phyloP scores from a whole-genome alignment of 2,888 invertebrate genomes.

The Eledona agricola region DNA sequence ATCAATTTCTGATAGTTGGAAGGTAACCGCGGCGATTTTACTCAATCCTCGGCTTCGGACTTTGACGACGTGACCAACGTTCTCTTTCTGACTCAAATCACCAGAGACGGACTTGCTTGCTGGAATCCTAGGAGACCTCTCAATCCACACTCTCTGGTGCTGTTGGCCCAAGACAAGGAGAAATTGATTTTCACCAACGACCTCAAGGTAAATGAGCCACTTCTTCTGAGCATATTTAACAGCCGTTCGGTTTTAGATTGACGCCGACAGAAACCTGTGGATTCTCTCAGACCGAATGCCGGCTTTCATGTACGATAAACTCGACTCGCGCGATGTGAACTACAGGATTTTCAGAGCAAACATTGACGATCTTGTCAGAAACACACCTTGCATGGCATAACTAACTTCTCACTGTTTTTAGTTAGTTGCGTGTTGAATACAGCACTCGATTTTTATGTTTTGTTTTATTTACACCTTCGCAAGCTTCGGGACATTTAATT shows the following conservation, averaged over 20 bases:
- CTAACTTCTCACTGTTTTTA: too few relatives aligned
- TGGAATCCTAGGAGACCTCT: conserved; percentile 79
- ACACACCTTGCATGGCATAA: conserved; percentile 58
- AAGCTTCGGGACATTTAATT: too few relatives aligned
- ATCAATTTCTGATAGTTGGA: conserved; percentile 62
- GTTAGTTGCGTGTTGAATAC: too few relatives aligned
- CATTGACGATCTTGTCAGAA: conserved; percentile 61
- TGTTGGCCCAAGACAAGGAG: conserved; percentile 74
- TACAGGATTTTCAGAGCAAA: conserved; percentile 65
- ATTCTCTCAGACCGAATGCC: conserved; percentile 82
- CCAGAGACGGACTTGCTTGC: conserved; percentile 80
- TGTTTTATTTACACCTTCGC: too few relatives aligned
- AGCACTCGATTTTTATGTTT: too few relatives aligned
- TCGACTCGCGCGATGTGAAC: conserved; percentile 75
- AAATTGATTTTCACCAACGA: conserved; percentile 82
- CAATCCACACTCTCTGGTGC: conserved; percentile 71
- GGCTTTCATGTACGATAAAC: conserved; percentile 70
- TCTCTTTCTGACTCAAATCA: conserved; percentile 80
- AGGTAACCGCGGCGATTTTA: conserved; percentile 75
- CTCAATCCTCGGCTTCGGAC: conserved; percentile 79
- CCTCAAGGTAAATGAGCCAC: conserved; percentile 72
- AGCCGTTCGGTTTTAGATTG: conserved; percentile 50
- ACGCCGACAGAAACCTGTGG: conserved; percentile 73
- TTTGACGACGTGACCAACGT: conserved; percentile 75
- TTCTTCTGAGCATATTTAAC: too few relatives aligned